These are phyloP conservation scores for Drosophila persimilis DNA, from an alignment of 1,140 invertebrate species.

Conservation along the genomic window DNA sequence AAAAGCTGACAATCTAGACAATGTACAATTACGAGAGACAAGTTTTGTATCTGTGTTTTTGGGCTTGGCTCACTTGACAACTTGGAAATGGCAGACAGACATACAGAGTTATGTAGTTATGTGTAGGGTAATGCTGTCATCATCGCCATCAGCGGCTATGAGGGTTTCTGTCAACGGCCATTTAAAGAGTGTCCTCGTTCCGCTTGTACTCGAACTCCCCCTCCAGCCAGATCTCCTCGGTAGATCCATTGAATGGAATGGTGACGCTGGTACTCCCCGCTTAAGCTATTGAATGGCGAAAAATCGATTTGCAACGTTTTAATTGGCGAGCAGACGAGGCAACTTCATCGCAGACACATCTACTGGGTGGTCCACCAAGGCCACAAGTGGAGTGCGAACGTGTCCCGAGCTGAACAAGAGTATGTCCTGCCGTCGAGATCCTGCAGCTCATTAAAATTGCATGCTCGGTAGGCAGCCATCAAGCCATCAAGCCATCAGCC, in stretches of 20 bases:
- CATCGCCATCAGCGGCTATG: conserved; percentile 31
- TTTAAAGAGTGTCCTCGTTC: conserved; percentile 51
- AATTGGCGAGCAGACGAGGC: conserved; percentile 59
- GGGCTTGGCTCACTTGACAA: conserved; percentile 62
- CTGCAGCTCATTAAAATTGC: conserved; percentile 62
- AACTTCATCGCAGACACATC: conserved; percentile 44
- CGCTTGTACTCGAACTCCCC: conserved; percentile 3
- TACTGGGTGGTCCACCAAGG: conserved; percentile 57
- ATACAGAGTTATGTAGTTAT: conserved; percentile 22
- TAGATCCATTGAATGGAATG: conserved; percentile 26
- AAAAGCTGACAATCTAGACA: conserved; percentile 62
- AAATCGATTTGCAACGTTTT: conserved; percentile 81
- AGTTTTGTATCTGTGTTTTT: conserved; percentile 56
- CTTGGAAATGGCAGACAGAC: conserved; percentile 14
- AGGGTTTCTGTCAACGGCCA: conserved; percentile 58
- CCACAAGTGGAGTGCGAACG: conserved; percentile 60
- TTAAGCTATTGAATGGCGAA: conserved; percentile 49
- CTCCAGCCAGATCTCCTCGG: too few species aligned
- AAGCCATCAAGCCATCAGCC: too few species aligned
- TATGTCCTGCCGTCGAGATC: conserved; percentile 18
- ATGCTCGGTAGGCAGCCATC: conserved; percentile 33
- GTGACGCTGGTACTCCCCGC: conserved; percentile 25
- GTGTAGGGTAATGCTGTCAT: conserved; percentile 48
- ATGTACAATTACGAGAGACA: conserved; percentile 75
- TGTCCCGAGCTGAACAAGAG: conserved; percentile 35